Evolutionary conservation across 2,797 vertebrate genomes (phyloP).

Genomic region (Menidia menidia): DNA sequence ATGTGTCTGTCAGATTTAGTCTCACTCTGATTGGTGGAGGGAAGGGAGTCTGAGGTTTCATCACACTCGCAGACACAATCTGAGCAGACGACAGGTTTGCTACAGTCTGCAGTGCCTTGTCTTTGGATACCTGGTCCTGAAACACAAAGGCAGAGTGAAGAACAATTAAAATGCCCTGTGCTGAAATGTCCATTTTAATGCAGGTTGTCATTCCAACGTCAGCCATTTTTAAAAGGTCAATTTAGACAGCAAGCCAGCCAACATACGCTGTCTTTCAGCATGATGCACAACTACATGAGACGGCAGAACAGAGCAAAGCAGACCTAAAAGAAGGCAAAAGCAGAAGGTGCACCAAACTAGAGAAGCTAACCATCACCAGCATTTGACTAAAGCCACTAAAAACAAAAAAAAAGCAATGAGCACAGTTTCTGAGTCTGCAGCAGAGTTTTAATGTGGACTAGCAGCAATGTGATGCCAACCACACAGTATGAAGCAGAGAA

Average conservation of each 20-base stretch:
- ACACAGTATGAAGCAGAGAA: constrained; percentile 76
- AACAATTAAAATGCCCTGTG: background rate
- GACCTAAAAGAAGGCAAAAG: constrained; percentile 64
- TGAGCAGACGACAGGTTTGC: constrained; percentile 96
- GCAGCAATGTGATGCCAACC: constrained; percentile 71
- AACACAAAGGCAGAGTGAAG: constrained; percentile 30
- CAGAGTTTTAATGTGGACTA: constrained; percentile 54
- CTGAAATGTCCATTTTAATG: background rate
- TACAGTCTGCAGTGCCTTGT: constrained; percentile 96
- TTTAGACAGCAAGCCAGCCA: constrained; percentile 72
- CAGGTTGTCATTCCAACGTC: constrained; percentile 29
- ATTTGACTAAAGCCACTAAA: constrained; percentile 67
- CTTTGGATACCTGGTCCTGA: constrained; percentile 96
- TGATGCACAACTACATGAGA: constrained; percentile 60
- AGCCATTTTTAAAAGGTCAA: constrained; percentile 44
- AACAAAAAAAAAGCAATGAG: constrained; percentile 58
- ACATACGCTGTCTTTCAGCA: constrained; percentile 53
- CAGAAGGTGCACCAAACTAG: constrained; percentile 57
- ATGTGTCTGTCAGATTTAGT: constrained; percentile 22
- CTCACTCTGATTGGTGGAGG: constrained; percentile 91
- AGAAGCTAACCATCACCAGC: constrained; percentile 68
- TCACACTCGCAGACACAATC: constrained; percentile 94
- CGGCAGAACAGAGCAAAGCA: constrained; percentile 70
- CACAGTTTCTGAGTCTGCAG: constrained; percentile 57
- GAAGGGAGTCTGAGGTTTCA: constrained; percentile 91